Conservation (phyloP, 2,113 vertebrate species). For the Crocuta crocuta region DNA sequence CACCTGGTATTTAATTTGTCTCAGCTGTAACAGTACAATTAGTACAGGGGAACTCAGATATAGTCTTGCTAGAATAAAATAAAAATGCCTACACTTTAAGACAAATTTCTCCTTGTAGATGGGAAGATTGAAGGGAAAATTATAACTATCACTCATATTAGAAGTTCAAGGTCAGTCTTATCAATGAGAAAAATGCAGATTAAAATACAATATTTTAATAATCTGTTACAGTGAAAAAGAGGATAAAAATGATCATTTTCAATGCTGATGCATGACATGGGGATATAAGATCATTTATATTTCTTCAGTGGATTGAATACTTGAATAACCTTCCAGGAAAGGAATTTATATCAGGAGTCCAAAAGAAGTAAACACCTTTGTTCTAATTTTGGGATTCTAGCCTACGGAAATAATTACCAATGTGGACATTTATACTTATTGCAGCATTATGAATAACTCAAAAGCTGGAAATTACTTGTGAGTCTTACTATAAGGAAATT, state of each 20-base stretch:
- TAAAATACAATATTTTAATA: slow-evolving; percentile 8
- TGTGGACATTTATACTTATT: not conserved
- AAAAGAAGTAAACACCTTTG: slow-evolving; percentile 1
- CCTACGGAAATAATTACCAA: not conserved
- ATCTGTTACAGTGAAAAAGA: not conserved
- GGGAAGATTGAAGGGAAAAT: not conserved
- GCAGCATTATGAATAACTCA: not conserved
- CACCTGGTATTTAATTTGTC: not conserved
- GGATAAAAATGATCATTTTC: not conserved
- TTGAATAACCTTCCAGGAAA: slow-evolving; percentile 41
- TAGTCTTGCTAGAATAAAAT: slow-evolving; percentile 34
- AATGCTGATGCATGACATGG: not conserved
- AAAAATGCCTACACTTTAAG: not conserved
- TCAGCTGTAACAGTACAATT: not conserved
- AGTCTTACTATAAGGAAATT: not conserved
- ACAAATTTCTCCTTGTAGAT: not conserved
- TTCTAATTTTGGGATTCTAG: not conserved
- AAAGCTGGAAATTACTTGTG: not conserved
- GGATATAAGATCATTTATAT: not conserved
- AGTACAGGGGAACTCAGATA: not conserved
- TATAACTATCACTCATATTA: not conserved
- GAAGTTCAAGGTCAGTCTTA: slow-evolving; percentile 7
- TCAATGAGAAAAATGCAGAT: not conserved
- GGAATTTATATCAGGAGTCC: not conserved
- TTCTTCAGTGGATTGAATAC: not conserved